These are phyloP conservation scores for Hephaestus fuliginosus DNA, from an alignment of 2,797 vertebrate species.

Conservation along the genomic window DNA sequence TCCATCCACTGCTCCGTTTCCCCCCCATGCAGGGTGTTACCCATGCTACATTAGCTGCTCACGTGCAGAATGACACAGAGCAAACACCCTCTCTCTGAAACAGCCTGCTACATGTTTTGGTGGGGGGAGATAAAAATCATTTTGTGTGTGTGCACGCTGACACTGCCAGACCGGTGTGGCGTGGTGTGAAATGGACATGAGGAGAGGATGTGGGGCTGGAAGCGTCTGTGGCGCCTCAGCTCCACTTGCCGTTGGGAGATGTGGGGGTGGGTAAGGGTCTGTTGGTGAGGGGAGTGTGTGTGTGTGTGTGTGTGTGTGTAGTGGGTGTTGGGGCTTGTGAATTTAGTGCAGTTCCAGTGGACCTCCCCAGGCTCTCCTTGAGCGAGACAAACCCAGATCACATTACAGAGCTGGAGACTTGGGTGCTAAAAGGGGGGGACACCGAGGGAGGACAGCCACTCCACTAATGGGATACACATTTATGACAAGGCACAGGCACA, in stretches of 20 bases:
- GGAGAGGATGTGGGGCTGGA: constrained; percentile 41
- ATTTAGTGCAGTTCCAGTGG: constrained; percentile 30
- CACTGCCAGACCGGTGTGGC: constrained; percentile 40
- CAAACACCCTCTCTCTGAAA: constrained; percentile 36
- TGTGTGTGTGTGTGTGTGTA: neutral
- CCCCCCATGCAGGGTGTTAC: constrained; percentile 45
- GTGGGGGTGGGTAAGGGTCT: constrained; percentile 15
- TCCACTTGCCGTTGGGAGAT: neutral
- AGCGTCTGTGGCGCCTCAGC: constrained; percentile 38
- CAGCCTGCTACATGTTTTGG: constrained; percentile 9
- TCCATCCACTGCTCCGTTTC: neutral
- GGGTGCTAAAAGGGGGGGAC: constrained; percentile 4
- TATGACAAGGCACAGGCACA: neutral
- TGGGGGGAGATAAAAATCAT: constrained; percentile 7
- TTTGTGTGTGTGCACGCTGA: constrained; percentile 32
- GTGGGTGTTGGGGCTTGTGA: constrained; percentile 30
- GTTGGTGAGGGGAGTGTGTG: neutral
- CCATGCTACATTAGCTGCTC: constrained; percentile 62
- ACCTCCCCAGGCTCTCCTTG: constrained; percentile 42
- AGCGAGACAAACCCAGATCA: constrained; percentile 57
- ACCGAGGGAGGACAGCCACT: neutral
- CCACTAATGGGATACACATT: constrained; percentile 1
- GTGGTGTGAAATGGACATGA: constrained; percentile 53
- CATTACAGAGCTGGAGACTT: constrained; percentile 47
- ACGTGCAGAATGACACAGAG: constrained; percentile 32